Percentiles rank a stretch among this genome's conserved stretches.
Evolutionary conservation across 2,113 vertebrate genomes (phyloP).

Genomic region (Sander lucioperca): DNA sequence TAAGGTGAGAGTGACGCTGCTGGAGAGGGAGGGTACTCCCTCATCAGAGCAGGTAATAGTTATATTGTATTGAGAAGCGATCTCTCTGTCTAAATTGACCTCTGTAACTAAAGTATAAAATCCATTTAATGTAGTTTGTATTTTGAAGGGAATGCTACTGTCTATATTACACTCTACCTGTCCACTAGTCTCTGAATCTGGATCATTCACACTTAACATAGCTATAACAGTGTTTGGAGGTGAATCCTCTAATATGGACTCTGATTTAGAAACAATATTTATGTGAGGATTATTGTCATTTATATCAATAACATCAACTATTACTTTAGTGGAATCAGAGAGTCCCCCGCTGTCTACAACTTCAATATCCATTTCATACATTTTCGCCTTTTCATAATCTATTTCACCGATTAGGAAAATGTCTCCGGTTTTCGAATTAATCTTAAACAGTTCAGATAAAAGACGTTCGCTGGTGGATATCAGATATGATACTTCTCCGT

Average conservation of each 20-base stretch:
- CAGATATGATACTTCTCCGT: slow-evolving; percentile 81
- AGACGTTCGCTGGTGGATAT: slow-evolving; percentile 71
- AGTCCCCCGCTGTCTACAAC: slow-evolving; percentile 81
- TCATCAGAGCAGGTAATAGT: too few species aligned
- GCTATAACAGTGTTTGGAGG: slow-evolving; percentile 58
- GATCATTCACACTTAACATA: slow-evolving; percentile 70
- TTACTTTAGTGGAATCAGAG: slow-evolving; percentile 70
- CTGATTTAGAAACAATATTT: slow-evolving; percentile 67
- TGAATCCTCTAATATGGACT: slow-evolving; percentile 65
- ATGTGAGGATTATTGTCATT: slow-evolving; percentile 85
- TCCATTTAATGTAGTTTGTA: slow-evolving; percentile 72
- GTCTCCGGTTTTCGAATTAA: slow-evolving; percentile 76
- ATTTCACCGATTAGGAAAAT: slow-evolving; percentile 71
- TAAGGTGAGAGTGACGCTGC: too few species aligned
- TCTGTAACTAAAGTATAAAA: slow-evolving; percentile 78
- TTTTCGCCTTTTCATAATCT: slow-evolving; percentile 81
- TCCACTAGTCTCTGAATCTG: slow-evolving; percentile 74
- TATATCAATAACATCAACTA: slow-evolving; percentile 81
- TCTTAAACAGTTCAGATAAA: slow-evolving; percentile 72
- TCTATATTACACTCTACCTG: slow-evolving; percentile 57
- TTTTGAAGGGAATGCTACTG: slow-evolving; percentile 58
- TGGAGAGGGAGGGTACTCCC: too few species aligned
- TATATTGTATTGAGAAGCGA: too few species aligned
- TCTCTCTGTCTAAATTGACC: too few species aligned
- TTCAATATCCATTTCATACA: slow-evolving; percentile 77